These are phyloP conservation scores for Idaea straminata DNA, from an alignment of 2,888 invertebrate genomes.

Conservation along the genomic window DNA sequence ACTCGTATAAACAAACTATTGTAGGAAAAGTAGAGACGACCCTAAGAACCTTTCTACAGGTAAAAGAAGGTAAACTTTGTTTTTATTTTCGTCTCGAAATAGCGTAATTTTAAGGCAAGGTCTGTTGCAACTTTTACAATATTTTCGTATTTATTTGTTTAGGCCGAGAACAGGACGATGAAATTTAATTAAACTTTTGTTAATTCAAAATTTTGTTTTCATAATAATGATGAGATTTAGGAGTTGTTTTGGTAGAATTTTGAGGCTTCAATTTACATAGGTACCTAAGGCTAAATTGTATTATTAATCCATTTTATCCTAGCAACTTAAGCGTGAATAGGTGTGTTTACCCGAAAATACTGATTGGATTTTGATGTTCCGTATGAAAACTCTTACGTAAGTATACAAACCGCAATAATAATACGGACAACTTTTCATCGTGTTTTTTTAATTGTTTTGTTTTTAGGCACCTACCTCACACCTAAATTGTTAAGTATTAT, in stretches of 20 bases:
- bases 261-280: not conserved
- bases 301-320: not conserved
- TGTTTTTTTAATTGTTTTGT: too few species aligned
- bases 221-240: slow-evolving; percentile 1
- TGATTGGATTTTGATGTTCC: not conserved
- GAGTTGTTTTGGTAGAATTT: not conserved
- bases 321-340: not conserved
- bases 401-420: too few species aligned
- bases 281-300: not conserved
- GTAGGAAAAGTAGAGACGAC: not conserved
- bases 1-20: not conserved
- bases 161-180: not conserved
- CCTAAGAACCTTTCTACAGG: slow-evolving; percentile 11
- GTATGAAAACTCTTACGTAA: too few species aligned
- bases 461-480: too few species aligned
- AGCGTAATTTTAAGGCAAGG: slow-evolving; percentile 10
- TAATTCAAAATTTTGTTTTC: slow-evolving; percentile 1
- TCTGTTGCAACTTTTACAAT: not conserved
- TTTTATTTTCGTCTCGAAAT: slow-evolving; percentile 20
- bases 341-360: not conserved
- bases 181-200: slow-evolving; percentile 1
- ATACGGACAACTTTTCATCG: too few species aligned
- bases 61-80: slow-evolving; percentile 23
- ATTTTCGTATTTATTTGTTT: not conserved
- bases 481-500: too few species aligned